These are phyloP conservation scores for Polydrusus tereticollis DNA, from an alignment of 2,888 invertebrate genomes.

Conservation along the genomic window DNA sequence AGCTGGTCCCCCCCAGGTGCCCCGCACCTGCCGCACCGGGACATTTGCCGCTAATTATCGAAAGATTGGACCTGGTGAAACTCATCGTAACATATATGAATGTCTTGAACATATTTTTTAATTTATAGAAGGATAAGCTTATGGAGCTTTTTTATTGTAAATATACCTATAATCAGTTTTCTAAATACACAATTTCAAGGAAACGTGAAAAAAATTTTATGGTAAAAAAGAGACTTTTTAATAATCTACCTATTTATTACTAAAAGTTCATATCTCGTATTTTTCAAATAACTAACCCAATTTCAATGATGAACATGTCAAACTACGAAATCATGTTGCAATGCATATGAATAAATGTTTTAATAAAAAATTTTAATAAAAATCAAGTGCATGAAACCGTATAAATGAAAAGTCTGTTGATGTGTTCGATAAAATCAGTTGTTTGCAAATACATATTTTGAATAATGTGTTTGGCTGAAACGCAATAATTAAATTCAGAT, in stretches of 20 bases:
- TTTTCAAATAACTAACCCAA: background rate
- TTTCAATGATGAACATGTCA: background rate
- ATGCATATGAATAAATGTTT: constrained; percentile 16
- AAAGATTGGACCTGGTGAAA: constrained; percentile 27
- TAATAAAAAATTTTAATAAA: constrained; percentile 20
- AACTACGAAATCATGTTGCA: background rate
- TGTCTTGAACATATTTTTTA: background rate
- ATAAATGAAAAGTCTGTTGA: constrained; percentile 15
- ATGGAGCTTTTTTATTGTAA: background rate
- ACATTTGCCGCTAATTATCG: constrained; percentile 45
- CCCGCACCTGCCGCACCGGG: constrained; percentile 39
- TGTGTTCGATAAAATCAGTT: constrained; percentile 22
- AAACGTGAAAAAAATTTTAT: too few species aligned
- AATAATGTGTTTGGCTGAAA: constrained; percentile 6
- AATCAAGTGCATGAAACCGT: constrained; percentile 14
- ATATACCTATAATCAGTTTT: too few species aligned
- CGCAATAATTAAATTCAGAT: background rate
- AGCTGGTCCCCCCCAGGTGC: constrained; percentile 45
- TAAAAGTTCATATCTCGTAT: too few species aligned
- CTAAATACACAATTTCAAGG: too few species aligned
- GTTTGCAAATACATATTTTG: constrained; percentile 13
- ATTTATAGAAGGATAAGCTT: background rate
- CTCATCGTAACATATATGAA: background rate
- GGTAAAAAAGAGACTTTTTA: too few species aligned
- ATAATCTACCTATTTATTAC: too few species aligned